Percentiles rank a stretch among this genome's conserved stretches.
These are phyloP conservation scores for Xenentodon cancila DNA, from an alignment of 2,797 vertebrate genomes.

Conservation along the genomic window DNA sequence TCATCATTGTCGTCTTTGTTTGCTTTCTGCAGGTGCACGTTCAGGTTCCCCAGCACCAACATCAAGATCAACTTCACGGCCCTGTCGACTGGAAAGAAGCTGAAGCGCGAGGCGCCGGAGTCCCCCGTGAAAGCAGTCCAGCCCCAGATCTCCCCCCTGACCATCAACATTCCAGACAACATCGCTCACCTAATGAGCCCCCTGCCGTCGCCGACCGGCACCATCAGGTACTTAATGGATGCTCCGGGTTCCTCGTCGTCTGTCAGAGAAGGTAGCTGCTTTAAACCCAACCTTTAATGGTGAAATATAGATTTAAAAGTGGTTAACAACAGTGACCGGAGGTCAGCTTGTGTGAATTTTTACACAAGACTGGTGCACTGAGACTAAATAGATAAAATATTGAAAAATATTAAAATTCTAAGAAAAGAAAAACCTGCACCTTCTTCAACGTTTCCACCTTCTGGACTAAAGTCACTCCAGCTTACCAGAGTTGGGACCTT, in stretches of 20 bases:
- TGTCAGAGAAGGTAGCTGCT: no score
- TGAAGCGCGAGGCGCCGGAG: slow-evolving; percentile 89
- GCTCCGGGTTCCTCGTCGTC: no score
- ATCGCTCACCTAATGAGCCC: slow-evolving; percentile 97
- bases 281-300: no score
- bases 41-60: slow-evolving; percentile 98
- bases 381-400: no score
- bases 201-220: slow-evolving; percentile 95
- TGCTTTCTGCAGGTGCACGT: slow-evolving; percentile 88
- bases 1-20: slow-evolving; percentile 2
- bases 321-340: no score
- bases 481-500: slow-evolving; percentile 2
- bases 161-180: slow-evolving; percentile 98
- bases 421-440: neutral
- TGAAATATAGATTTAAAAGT: no score
- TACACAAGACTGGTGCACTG: no score
- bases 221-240: slow-evolving; percentile 90
- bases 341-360: no score
- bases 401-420: no score
- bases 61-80: slow-evolving; percentile 98
- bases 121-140: slow-evolving; percentile 93
- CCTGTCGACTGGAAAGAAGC: slow-evolving; percentile 89
- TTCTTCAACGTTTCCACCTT: no score
- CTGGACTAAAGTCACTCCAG: neutral
- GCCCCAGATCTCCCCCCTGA: slow-evolving; percentile 95